Base-by-base conservation (phyloP, 2,113 vertebrate species). In the Herpailurus yagouaroundi region DNA sequence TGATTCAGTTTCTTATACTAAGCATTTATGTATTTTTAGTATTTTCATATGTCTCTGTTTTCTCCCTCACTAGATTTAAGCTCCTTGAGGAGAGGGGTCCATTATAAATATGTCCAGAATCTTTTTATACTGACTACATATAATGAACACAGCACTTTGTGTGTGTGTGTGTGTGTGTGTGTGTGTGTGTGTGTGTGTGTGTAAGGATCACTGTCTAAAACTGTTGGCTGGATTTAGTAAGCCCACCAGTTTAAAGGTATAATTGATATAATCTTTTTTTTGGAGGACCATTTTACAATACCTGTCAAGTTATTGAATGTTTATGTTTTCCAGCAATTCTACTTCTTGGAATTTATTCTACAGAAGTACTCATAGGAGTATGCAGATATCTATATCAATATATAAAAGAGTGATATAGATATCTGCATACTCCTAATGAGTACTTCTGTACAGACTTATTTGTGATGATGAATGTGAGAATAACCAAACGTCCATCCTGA, bases 241-340 rank as follows among this genome's bases (percentile, higher is more conserved):
- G 4, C 14, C 21, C 4, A n/a, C 14, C 29, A 80, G 41, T 77
- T 27, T 55, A 31, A 38, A 66, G 14, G 14, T 18, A n/a, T 38
- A 90, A 29, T 10, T 91, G 57, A 33, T 60, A 19, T 92, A 73
- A 71, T 71, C 16, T 55, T 93, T 94, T 94, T 94, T 87, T 69
- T 33, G 79, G 27, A 86, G 41, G n/a, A 25, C 9, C 25, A 29
- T 89, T 48, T 82, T 64, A 25, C 55, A 95, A n/a, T 38, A 92
- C 29, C 36, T 63, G 23, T 84, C 18, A 64, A 48, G 80, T 69
- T 48, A 80, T 94, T 74, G 5, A 84, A 84, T 64, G 29, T 76
- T 16, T 45, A 23, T 66, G 7, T 19, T 13, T 74, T 87, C 13
- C 8, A 77, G 38, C 21, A 52, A 16, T 77, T 96, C 41, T 90